Base-by-base conservation (phyloP, 2,113 vertebrate species). In the Aptenodytes forsteri region DNA sequence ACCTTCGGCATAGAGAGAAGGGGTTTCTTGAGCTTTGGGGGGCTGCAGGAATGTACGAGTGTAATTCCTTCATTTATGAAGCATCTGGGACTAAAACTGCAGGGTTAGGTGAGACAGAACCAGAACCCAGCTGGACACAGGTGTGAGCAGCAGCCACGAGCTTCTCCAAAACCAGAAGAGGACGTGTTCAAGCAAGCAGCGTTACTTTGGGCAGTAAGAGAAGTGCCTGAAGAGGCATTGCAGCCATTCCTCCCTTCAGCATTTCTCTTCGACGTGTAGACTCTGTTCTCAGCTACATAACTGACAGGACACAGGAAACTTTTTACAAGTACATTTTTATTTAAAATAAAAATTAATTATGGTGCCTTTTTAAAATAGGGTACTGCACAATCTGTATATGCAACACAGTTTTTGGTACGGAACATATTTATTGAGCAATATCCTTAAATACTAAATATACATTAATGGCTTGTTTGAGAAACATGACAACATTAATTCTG, bases 341-440 rank as follows among this genome's bases (percentile, higher is more conserved):
- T 99, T 99, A 99, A 99, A 99, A 99, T 99, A 99, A 99, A 99
- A 99, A 98, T 98, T 98, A 98, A 98, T 98, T 97, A 98, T 90
- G 97, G 97, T 97, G 97, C 98, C 98, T 98, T 98, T 97, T 97
- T 97, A 98, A 97, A 98, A 98, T 97, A 98, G 97, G 97, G 96
- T 97, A 98, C 97, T 96, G 97, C 89, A 94, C 97, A 96, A 97
- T 98, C 98, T 98, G 96, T 97, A 96, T 95, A 94, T 96, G 94
- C 98, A 98, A 98, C 98, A 97, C 97, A 98, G 90, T 97, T 98
- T 98, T 98, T 98, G 98, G 98, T 98, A 98, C 96, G 12, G 95
- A 98, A 98, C 98, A 98, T 98, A 98, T 95, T 98, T 98, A 97
- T 97, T 98, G 98, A 97, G 97, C 97, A 95, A 98, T 98, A 98